Evolutionary conservation across 2,888 invertebrate species (phyloP).

Genomic region (Trachelus troglodyta): DNA sequence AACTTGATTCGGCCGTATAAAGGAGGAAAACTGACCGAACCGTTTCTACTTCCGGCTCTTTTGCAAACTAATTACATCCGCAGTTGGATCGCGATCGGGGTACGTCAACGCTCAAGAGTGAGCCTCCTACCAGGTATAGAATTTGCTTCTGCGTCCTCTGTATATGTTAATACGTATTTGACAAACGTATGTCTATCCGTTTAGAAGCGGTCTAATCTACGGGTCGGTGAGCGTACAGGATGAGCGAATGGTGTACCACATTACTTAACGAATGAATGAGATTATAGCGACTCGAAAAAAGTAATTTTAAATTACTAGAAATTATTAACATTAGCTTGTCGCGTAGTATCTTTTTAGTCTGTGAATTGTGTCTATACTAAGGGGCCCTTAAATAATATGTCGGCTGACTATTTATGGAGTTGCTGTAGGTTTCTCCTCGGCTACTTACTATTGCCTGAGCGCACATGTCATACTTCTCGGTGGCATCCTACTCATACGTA

Average conservation of each 20-base stretch:
- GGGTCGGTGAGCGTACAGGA: not conserved
- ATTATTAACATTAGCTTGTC: not conserved
- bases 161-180: not conserved
- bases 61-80: constrained; percentile 53
- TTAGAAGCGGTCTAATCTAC: not conserved
- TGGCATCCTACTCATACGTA: constrained; percentile 36
- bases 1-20: constrained; percentile 35
- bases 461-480: constrained; percentile 42
- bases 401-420: constrained; percentile 8
- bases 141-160: not conserved
- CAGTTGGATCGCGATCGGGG: constrained; percentile 41
- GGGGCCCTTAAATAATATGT: constrained; percentile 1
- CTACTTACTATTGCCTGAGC: constrained; percentile 38
- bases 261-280: not conserved
- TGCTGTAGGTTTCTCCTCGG: constrained; percentile 28
- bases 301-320: not conserved
- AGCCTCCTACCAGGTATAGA: not conserved
- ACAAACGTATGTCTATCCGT: not conserved
- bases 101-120: constrained; percentile 29
- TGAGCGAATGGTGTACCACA: not conserved
- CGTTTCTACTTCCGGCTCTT: constrained; percentile 49
- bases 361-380: not conserved
- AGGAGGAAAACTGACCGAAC: constrained; percentile 39
- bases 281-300: not conserved
- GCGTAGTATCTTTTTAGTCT: not conserved